Base-by-base conservation (phyloP, 2,113 vertebrate species). In the Eupsittula cactorum region DNA sequence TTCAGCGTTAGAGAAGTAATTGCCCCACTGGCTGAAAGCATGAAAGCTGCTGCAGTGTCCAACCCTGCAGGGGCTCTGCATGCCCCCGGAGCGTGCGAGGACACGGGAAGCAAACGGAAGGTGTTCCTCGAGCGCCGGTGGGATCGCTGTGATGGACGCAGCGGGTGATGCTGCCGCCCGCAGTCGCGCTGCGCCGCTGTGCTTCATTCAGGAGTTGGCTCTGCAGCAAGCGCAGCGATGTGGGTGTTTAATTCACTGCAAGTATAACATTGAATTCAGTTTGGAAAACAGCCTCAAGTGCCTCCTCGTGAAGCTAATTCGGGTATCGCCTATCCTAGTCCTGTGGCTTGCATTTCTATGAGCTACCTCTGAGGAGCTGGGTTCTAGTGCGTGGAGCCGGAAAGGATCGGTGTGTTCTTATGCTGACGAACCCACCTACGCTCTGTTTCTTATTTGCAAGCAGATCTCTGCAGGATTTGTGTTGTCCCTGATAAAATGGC, bases 361-460 rank as follows among this genome's bases (percentile, higher is more conserved):
- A 93, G 94, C 86, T 91, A 3, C 91, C 77, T 68, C 65, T 19
- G 0, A 88, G 65, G 92, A 92, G 70, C 95, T 25, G 92, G 39
- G 9, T 83, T 86, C 88, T 71, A 67, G 47, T 5, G 10, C 6
- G 31, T 4, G 65, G 69, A 85, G 6, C 31, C 89, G 2, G 77
- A 21, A 90, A 68, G 85, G 96, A 96, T 86, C 93, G 78, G 82
- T 29, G 86, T 23, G 95, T 96, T 97, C 93, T 31, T 46, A 8
- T 60, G 94, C 93, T 96, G 92, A 94, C 76, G 86, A 95, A 83
- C 93, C 94, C 93, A 88, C 93, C 95, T 71, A 94, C 93, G 47
- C 93, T 53, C 7, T 35, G 12, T 20, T 35, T 47, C 80, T 93
- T 95, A 96, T 97, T 96, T 97, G 95, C 92, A 96, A 96, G 93